These are phyloP conservation scores for Lagodon rhomboides DNA, from an alignment of 2,797 vertebrate genomes.

Conservation along the genomic window DNA sequence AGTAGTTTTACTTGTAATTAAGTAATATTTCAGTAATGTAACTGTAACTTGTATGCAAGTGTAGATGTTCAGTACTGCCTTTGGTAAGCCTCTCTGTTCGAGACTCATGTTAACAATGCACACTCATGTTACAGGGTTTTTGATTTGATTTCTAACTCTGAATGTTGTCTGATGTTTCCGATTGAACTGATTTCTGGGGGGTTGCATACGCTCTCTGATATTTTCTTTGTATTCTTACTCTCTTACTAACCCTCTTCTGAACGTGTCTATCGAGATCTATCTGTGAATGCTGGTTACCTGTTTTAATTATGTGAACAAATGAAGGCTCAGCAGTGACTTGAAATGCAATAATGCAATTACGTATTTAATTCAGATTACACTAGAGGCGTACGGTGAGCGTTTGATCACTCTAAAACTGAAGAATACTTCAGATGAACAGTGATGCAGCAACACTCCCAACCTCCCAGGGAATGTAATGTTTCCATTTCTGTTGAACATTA, in stretches of 20 bases:
- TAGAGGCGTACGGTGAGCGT: neutral
- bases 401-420: neutral
- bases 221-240: neutral
- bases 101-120: neutral
- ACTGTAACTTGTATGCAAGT: no score
- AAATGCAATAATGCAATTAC: neutral
- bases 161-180: neutral
- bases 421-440: neutral
- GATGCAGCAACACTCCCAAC: neutral
- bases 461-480: neutral
- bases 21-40: no score
- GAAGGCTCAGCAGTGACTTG: neutral
- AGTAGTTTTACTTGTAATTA: no score
- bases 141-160: neutral
- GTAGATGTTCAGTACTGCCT: neutral
- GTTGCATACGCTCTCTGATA: neutral
- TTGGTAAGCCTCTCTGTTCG: neutral
- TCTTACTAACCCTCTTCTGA: neutral
- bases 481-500: neutral
- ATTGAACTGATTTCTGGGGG: no score
- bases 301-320: neutral
- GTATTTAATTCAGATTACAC: slow-evolving; percentile 8
- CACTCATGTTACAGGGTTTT: neutral
- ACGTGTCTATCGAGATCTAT: neutral
- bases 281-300: neutral